These are phyloP conservation scores for Augochlorella aurata DNA, from an alignment of 2,888 invertebrate species.

Conservation along the genomic window DNA sequence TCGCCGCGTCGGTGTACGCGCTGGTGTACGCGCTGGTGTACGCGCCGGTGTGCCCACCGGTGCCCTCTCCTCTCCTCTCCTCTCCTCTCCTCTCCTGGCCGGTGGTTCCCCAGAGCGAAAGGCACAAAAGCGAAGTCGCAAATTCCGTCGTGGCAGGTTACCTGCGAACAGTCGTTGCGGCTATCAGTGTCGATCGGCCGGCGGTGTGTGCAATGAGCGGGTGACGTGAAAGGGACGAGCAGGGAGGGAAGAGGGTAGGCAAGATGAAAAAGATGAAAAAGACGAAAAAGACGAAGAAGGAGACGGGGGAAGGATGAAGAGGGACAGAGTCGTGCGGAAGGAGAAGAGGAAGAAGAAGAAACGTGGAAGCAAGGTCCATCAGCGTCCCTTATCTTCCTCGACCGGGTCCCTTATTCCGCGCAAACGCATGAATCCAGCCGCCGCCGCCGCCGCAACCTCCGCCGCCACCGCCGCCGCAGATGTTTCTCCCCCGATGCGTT, in stretches of 20 bases:
- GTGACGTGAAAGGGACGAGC: conserved; percentile 70
- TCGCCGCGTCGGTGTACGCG: background rate
- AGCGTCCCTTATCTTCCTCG: conserved; percentile 71
- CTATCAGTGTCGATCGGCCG: conserved; percentile 83
- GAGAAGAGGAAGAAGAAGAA: conserved; percentile 26
- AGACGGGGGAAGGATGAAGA: background rate
- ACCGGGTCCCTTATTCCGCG: conserved; percentile 75
- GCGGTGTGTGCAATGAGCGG: conserved; percentile 69
- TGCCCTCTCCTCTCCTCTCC: no score
- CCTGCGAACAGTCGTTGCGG: conserved; percentile 65
- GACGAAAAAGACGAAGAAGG: conserved; percentile 22
- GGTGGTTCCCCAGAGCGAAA: conserved; percentile 38
- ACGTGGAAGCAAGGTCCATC: conserved; percentile 65
- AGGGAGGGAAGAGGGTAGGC: background rate
- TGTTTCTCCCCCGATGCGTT: conserved; percentile 50
- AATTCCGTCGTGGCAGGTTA: conserved; percentile 65
- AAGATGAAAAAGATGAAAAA: conserved; percentile 14
- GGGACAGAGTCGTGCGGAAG: background rate
- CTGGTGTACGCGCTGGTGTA: conserved; percentile 22
- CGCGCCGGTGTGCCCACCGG: no score
- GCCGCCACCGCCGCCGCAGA: conserved; percentile 38
- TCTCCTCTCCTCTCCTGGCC: conserved; percentile 4
- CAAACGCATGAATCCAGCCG: conserved; percentile 73
- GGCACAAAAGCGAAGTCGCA: conserved; percentile 63
- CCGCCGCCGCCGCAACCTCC: conserved; percentile 31